Percentiles rank a stretch among this genome's conserved stretches.
phyloP scores from a whole-genome alignment of 1,140 invertebrate species.

The Trinorchestia longiramus region DNA sequence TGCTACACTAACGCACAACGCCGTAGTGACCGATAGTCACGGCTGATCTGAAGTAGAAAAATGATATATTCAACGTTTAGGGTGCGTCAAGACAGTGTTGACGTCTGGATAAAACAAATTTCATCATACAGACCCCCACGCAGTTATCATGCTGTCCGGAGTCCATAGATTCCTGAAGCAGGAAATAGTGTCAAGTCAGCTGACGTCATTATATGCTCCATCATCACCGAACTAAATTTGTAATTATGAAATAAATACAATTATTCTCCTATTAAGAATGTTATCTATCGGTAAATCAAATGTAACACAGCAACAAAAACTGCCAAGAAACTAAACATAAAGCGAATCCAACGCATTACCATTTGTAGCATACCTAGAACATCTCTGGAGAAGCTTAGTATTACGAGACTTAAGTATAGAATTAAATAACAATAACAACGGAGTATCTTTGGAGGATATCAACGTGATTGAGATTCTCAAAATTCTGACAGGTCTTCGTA shows the following conservation, averaged over 20 bases:
- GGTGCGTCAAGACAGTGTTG: neutral
- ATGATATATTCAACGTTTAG: neutral
- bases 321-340: neutral
- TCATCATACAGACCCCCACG: neutral
- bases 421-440: constrained; percentile 44
- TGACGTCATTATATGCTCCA: neutral
- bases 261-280: neutral
- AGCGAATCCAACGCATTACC: neutral
- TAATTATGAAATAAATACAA: neutral
- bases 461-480: constrained; percentile 10
- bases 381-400: neutral
- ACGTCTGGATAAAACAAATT: neutral
- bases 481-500: neutral
- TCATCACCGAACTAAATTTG: neutral
- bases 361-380: neutral
- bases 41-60: neutral
- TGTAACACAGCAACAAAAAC: neutral
- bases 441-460: constrained; percentile 48
- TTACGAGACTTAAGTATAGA: neutral
- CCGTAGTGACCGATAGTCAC: neutral
- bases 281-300: neutral
- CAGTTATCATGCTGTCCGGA: neutral
- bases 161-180: neutral
- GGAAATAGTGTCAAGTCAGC: neutral
- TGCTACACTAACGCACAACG: neutral